phyloP scores from a whole-genome alignment of 1,140 invertebrate species.

The Pogonognathellus flavescens region DNA sequence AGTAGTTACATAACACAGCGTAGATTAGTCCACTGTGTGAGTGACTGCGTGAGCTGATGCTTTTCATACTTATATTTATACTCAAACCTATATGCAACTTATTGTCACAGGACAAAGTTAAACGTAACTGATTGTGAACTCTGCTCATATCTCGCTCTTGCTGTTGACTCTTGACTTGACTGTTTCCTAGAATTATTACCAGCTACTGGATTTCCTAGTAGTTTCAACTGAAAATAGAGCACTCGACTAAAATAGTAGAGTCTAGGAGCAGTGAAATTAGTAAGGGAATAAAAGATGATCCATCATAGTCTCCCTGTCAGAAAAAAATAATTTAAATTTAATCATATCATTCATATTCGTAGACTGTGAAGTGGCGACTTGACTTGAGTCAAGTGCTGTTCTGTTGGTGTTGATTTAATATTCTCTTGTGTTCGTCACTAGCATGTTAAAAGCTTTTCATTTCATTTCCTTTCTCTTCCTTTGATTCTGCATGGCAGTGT shows the following conservation, averaged over 20 bases:
- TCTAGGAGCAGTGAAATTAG: slow-evolving; percentile 15
- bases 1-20: neutral
- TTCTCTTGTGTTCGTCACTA: slow-evolving; percentile 35
- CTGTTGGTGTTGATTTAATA: slow-evolving; percentile 40
- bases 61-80: too few species aligned
- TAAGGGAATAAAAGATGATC: slow-evolving; percentile 50
- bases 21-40: too few species aligned
- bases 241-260: too few species aligned
- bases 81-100: neutral
- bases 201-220: neutral
- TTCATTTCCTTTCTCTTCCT: slow-evolving; percentile 25
- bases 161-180: slow-evolving; percentile 23
- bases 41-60: too few species aligned
- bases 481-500: neutral
- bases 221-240: neutral
- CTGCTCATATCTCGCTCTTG: slow-evolving; percentile 28
- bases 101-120: slow-evolving; percentile 6
- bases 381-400: slow-evolving; percentile 14
- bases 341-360: slow-evolving; percentile 43
- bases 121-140: slow-evolving; percentile 41
- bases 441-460: slow-evolving; percentile 43
- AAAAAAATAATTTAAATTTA: slow-evolving; percentile 51
- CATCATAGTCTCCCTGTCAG: slow-evolving; percentile 45
- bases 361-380: slow-evolving; percentile 31
- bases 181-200: slow-evolving; percentile 5